Evolutionary conservation across 2,113 vertebrate genomes (phyloP).

Genomic region (Sterna hirundo): DNA sequence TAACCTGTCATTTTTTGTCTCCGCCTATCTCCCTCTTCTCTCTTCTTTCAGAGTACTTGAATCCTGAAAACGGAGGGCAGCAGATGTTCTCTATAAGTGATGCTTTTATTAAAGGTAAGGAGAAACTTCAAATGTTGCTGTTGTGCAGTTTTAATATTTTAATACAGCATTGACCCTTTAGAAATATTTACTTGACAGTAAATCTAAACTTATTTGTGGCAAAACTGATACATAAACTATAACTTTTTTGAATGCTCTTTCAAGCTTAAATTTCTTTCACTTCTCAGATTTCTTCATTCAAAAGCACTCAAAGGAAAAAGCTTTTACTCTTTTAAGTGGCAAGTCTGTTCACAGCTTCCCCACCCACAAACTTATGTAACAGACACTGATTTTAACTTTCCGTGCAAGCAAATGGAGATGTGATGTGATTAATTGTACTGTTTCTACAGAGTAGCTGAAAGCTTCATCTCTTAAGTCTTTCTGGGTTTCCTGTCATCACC

Average conservation of each 20-base stretch:
- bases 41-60: conserved; percentile 83
- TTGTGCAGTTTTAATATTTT: background rate
- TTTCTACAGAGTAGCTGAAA: background rate
- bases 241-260: background rate
- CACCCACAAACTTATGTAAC: background rate
- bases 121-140: background rate
- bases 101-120: conserved; percentile 96
- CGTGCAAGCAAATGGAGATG: background rate
- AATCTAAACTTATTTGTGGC: background rate
- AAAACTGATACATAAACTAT: background rate
- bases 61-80: conserved; percentile 92
- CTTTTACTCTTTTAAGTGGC: background rate
- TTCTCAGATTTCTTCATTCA: background rate
- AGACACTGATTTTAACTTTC: background rate
- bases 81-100: conserved; percentile 94
- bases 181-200: background rate
- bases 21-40: conserved; percentile 61
- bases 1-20: conserved; percentile 55
- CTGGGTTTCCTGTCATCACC: background rate
- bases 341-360: background rate
- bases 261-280: background rate
- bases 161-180: background rate
- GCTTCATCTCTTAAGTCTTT: background rate
- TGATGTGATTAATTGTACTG: background rate
- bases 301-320: background rate